Conservation (phyloP, 2,113 vertebrate genomes). For the Salvator merianae region DNA sequence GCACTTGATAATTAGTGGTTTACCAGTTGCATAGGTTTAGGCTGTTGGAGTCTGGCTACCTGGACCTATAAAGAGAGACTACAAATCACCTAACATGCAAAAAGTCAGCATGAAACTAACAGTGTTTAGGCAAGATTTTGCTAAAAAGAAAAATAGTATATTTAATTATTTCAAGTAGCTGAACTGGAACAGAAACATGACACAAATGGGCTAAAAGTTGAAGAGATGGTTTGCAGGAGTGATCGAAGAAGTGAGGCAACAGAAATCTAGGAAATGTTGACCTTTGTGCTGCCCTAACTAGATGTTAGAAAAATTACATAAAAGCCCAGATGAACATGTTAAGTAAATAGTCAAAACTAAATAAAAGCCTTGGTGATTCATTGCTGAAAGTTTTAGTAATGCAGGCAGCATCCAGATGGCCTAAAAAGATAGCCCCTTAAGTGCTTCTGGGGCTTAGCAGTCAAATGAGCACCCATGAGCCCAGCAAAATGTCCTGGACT, state of each 20-base stretch:
- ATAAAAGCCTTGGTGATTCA: not conserved
- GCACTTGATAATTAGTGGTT: constrained; percentile 51
- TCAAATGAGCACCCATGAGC: no score
- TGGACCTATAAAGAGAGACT: constrained; percentile 65
- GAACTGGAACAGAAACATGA: not conserved
- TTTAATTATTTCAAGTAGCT: no score
- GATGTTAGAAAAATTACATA: not conserved
- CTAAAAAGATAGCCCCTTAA: no score
- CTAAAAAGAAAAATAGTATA: not conserved
- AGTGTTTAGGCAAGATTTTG: constrained; percentile 19
- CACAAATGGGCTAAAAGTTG: not conserved
- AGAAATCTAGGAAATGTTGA: not conserved
- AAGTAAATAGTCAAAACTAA: not conserved
- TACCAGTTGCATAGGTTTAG: constrained; percentile 54
- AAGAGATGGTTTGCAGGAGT: not conserved
- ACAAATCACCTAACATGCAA: constrained; percentile 48
- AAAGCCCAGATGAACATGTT: not conserved
- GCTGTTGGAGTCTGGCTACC: constrained; percentile 58
- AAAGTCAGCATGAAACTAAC: constrained; percentile 34
- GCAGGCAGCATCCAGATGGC: no score
- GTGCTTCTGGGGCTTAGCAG: no score
- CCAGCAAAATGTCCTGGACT: no score
- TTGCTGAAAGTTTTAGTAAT: not conserved
- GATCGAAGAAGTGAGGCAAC: not conserved
- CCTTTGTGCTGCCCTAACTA: not conserved